Evolutionary conservation across 2,888 invertebrate species (phyloP).

Genomic region (Plagodis pulveraria): DNA sequence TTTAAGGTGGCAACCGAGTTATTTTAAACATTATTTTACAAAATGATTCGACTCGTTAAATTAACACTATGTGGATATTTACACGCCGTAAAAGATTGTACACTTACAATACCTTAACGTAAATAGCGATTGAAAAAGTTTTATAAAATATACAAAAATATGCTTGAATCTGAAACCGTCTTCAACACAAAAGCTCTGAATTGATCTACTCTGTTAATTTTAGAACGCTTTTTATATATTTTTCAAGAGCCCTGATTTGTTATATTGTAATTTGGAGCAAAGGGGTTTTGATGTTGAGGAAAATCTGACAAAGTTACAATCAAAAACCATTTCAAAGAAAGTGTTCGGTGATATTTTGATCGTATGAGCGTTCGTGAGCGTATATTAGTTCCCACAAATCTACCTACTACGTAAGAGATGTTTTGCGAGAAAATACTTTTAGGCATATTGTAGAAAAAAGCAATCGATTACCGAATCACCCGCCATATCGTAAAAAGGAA

Average conservation of each 20-base stretch:
- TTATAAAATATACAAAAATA: too few relatives aligned
- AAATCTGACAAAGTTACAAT: slow-evolving; percentile 41
- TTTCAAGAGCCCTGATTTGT: slow-evolving; percentile 41
- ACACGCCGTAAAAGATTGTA: too few relatives aligned
- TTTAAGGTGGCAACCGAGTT: too few relatives aligned
- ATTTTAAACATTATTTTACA: too few relatives aligned
- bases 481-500: slow-evolving; percentile 17
- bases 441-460: slow-evolving; percentile 18
- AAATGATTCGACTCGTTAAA: too few relatives aligned
- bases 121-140: too few relatives aligned
- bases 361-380: slow-evolving; percentile 23
- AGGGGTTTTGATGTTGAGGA: slow-evolving; percentile 42
- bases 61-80: too few relatives aligned
- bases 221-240: slow-evolving; percentile 40
- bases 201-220: slow-evolving; percentile 41
- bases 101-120: too few relatives aligned
- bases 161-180: slow-evolving; percentile 6
- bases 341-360: slow-evolving; percentile 33
- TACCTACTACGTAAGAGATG: slow-evolving; percentile 23
- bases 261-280: slow-evolving; percentile 44
- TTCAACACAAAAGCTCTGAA: slow-evolving; percentile 34
- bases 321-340: slow-evolving; percentile 39
- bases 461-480: slow-evolving; percentile 16
- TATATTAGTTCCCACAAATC: slow-evolving; percentile 30
- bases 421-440: slow-evolving; percentile 23